Conservation (phyloP, 2,113 vertebrate genomes). For the Elephas maximus region DNA sequence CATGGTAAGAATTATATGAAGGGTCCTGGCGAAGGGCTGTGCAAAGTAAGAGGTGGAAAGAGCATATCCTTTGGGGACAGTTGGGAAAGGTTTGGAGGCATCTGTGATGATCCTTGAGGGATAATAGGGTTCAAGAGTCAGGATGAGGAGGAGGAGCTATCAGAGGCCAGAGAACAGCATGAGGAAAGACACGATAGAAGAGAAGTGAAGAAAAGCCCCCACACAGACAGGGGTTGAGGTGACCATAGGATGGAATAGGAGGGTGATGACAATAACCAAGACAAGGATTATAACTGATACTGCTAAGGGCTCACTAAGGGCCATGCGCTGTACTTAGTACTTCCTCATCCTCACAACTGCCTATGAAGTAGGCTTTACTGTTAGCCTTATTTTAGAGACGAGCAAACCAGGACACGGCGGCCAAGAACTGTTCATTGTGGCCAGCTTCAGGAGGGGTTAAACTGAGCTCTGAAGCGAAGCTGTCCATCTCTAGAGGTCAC, state of each 20-base stretch:
- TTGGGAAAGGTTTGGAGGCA: background rate
- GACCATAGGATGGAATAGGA: accelerated
- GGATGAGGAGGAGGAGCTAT: background rate
- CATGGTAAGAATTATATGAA: background rate
- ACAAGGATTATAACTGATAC: accelerated
- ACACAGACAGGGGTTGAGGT: background rate
- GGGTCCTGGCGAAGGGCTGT: background rate
- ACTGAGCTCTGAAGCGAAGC: background rate
- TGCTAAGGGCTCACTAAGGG: background rate
- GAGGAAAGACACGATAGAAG: background rate
- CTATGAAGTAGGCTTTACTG: background rate
- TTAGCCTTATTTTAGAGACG: background rate
- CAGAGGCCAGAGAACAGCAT: background rate
- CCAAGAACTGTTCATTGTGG: accelerated
- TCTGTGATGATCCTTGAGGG: background rate
- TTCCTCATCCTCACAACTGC: accelerated
- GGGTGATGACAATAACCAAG: accelerated
- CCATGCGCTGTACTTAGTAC: accelerated
- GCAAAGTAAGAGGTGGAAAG: background rate
- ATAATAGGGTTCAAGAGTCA: background rate
- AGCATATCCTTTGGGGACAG: too few species aligned
- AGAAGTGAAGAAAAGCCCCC: background rate
- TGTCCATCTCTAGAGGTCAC: background rate
- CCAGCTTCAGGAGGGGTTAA: background rate
- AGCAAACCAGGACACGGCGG: background rate